phyloP scores from a whole-genome alignment of 2,888 invertebrate species.

The Pristionchus maxplancki region DNA sequence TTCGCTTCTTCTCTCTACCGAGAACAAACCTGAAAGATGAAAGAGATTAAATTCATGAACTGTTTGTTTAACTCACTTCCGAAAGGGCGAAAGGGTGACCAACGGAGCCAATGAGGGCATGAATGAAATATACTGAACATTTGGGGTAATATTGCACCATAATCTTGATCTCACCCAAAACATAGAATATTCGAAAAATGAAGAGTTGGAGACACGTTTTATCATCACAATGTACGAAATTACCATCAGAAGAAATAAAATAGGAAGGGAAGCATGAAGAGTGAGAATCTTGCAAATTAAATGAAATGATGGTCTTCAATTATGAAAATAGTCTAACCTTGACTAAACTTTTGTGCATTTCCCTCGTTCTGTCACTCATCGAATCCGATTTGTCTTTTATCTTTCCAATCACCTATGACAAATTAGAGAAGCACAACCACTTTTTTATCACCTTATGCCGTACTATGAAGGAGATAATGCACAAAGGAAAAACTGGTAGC shows the following conservation, averaged over 20 bases:
- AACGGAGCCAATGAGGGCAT: background rate
- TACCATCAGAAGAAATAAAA: background rate
- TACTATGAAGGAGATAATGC: background rate
- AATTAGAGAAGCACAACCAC: no score
- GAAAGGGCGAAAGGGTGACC: background rate
- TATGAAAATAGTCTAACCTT: background rate
- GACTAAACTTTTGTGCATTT: background rate
- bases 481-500: background rate
- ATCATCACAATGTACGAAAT: background rate
- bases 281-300: background rate
- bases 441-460: background rate
- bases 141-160: background rate
- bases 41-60: no score
- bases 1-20: no score
- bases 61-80: background rate
- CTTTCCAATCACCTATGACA: background rate
- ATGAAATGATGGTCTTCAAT: background rate
- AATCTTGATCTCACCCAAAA: background rate
- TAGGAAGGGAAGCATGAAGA: background rate
- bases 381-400: background rate
- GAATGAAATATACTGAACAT: background rate
- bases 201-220: background rate
- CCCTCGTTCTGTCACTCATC: background rate
- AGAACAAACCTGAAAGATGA: no score
- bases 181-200: background rate